phyloP scores from a whole-genome alignment of 2,113 vertebrate species.

The Bettongia penicillata region DNA sequence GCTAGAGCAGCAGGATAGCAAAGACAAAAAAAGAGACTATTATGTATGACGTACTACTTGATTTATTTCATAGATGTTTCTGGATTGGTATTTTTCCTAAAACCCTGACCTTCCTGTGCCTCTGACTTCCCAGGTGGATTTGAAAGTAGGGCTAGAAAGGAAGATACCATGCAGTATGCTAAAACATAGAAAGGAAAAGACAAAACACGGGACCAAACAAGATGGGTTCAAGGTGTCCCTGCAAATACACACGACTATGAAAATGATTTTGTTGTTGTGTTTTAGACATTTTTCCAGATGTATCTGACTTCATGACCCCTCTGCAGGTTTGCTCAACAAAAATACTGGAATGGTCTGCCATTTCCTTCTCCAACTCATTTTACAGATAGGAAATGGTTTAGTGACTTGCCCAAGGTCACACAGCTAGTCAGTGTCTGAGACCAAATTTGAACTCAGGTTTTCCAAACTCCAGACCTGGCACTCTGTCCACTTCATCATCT shows the following conservation, averaged over 20 bases:
- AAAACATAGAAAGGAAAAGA: conserved; percentile 63
- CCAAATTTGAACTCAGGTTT: not conserved
- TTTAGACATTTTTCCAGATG: too few species aligned
- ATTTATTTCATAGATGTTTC: not conserved
- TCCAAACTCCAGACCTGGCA: not conserved
- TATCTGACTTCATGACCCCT: too few species aligned
- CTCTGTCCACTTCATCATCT: not conserved
- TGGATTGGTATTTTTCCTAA: conserved; percentile 32
- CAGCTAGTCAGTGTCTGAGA: not conserved
- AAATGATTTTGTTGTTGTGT: too few species aligned
- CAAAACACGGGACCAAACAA: not conserved
- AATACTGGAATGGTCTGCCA: not conserved
- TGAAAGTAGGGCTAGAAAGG: conserved; percentile 65
- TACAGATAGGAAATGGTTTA: not conserved
- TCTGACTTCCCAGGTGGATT: not conserved
- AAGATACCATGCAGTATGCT: conserved; percentile 55
- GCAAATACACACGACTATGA: not conserved
- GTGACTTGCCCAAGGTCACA: not conserved
- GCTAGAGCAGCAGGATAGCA: not conserved
- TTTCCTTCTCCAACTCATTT: not conserved
- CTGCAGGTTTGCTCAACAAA: not conserved
- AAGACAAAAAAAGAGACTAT: not conserved
- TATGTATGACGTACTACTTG: not conserved
- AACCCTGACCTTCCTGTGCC: conserved; percentile 53
- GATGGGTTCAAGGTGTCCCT: not conserved